Base-by-base conservation (phyloP, 2,113 vertebrate species). In the Colaptes auratus region DNA sequence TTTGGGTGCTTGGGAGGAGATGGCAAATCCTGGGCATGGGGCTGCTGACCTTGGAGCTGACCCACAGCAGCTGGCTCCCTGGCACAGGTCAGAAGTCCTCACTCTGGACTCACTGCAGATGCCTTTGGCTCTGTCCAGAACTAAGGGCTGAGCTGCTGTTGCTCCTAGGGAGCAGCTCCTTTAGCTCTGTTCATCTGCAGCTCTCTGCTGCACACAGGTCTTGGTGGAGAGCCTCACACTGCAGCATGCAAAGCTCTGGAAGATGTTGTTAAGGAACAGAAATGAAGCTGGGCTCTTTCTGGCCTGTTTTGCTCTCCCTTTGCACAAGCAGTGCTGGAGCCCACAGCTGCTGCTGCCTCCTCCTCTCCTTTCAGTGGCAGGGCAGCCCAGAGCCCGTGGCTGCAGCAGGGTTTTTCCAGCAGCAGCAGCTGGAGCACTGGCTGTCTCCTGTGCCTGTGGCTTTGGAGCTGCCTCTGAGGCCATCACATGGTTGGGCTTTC, bases 381-480 rank as follows among this genome's bases (percentile, higher is more conserved):
- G 33, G 7, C 91, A 86, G 82, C 46, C 13, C 82, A 63, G 67
- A 70, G 17, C 69, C 71, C 3, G 0, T 77, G 93, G 89, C 93
- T 86, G 50, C 94, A 77, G 72, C 80, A 24, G 9, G n/a, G 82
- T 82, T 96, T 96, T 96, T 95, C 95, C 95, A 97, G 93, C 89
- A 94, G 90, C 93, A 92, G 89, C 96, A 93, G 95, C 96, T 97
- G 95, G 93, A 14, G 31, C 46, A 85, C 94, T 97, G 96, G 95
- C 97, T 95, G 80, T 18, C 44, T 11, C 39, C 67, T 95, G 90
- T 95, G 93, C 94, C 96, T 97, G 97, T 95, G 97, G 96, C 92
- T 97, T 95, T 97, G 93, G 94, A 96, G 71, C 89, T 77, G 81
- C 8, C 2, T 96, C 88, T 92, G 93, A 95, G 95, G 78, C 79